phyloP scores from a whole-genome alignment of 2,113 vertebrate species.

The Aptenodytes forsteri region DNA sequence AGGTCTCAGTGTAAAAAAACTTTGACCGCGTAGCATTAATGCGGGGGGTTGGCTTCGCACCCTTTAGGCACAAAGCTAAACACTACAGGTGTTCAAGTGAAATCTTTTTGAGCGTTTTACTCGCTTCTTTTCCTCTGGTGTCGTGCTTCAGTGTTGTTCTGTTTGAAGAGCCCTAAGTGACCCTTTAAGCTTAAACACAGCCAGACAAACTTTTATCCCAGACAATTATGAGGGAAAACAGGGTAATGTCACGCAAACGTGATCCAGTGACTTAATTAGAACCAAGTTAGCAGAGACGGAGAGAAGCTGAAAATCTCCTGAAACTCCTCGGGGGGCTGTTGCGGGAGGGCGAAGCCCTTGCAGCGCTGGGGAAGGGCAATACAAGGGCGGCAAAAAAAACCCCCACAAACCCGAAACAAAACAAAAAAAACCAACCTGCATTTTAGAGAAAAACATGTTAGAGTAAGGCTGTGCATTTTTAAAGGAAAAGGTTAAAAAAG shows the following conservation, averaged over 20 bases:
- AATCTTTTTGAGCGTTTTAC: fast-evolving
- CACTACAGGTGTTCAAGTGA: background rate
- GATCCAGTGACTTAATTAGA: conserved; percentile 17
- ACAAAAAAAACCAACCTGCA: background rate
- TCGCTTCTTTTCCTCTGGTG: background rate
- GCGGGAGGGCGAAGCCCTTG: background rate
- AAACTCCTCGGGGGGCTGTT: background rate
- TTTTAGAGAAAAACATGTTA: background rate
- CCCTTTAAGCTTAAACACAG: background rate
- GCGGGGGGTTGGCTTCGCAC: background rate
- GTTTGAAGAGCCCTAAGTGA: background rate
- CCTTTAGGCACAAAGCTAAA: background rate
- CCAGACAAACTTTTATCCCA: conserved; percentile 1
- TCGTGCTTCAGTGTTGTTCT: background rate
- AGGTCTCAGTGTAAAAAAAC: background rate
- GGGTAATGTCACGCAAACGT: background rate
- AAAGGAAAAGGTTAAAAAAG: background rate
- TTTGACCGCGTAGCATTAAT: no score
- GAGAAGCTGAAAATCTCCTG: background rate
- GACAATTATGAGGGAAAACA: background rate
- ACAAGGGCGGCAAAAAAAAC: fast-evolving
- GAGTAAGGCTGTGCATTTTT: background rate
- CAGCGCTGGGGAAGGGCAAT: background rate
- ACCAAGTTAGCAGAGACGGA: background rate
- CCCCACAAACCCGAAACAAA: background rate